A percentile compares a stretch with the other conserved stretches of the same genome.
These are phyloP conservation scores for Sarcophaga subvicina DNA, from an alignment of 2,888 invertebrate genomes.

Conservation along the genomic window DNA sequence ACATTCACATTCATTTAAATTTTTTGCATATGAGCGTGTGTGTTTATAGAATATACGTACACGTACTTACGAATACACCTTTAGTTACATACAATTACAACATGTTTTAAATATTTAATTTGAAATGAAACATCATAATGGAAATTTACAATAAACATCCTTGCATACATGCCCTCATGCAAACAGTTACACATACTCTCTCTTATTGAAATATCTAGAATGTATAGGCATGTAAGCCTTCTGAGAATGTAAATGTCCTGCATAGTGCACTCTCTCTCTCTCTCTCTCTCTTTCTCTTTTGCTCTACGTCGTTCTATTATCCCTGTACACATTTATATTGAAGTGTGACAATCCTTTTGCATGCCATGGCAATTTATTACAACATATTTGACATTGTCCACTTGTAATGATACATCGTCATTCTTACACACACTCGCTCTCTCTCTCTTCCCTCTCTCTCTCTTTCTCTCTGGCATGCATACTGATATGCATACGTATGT, in stretches of 20 bases:
- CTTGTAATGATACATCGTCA: conserved; percentile 39
- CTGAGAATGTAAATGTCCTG: background rate
- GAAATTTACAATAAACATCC: background rate
- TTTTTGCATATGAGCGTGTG: no score
- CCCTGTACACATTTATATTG: conserved; percentile 5
- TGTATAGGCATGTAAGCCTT: background rate
- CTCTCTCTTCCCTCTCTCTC: no score
- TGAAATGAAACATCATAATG: conserved; percentile 7
- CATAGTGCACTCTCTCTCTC: no score
- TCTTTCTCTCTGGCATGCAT: background rate
- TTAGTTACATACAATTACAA: background rate
- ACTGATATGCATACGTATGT: background rate
- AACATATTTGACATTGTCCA: conserved; percentile 47
- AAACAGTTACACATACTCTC: background rate
- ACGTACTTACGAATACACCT: background rate
- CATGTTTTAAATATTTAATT: conserved; percentile 35
- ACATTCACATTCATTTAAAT: no score
- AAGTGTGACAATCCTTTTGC: conserved; percentile 48
- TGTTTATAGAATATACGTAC: background rate
- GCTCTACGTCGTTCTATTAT: background rate
- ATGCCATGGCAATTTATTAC: conserved; percentile 46
- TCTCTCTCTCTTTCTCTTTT: no score
- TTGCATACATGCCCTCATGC: background rate
- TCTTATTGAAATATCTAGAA: background rate
- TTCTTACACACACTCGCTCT: background rate